Evolutionary conservation across 2,888 invertebrate genomes (phyloP).

Genomic region (Junonia oenone): DNA sequence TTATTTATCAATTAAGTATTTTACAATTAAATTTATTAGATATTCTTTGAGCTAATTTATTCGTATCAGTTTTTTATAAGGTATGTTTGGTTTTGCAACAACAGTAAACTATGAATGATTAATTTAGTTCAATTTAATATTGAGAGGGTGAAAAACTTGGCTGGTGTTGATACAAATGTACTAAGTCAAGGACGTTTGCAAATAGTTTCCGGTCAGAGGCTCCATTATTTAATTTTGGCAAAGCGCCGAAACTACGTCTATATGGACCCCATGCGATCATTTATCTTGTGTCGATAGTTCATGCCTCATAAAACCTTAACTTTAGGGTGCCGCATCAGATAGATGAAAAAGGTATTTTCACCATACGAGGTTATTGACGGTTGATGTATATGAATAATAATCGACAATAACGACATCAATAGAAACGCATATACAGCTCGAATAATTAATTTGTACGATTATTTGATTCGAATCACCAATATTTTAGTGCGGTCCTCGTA

Average conservation of each 20-base stretch:
- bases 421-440: not conserved
- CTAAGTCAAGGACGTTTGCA: conserved; percentile 31
- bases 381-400: not conserved
- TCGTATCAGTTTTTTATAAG: too few relatives aligned
- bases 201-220: conserved; percentile 34
- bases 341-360: conserved; percentile 17
- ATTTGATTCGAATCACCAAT: not conserved
- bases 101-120: too few relatives aligned
- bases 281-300: conserved; percentile 28
- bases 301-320: conserved; percentile 28
- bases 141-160: not conserved
- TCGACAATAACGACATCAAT: not conserved
- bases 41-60: too few relatives aligned
- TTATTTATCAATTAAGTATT: too few relatives aligned
- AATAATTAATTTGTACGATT: too few relatives aligned
- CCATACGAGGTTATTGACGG: conserved; percentile 4
- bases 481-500: too few relatives aligned
- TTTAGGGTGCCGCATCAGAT: conserved; percentile 16
- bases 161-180: not conserved
- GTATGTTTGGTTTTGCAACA: too few relatives aligned
- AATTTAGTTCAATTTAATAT: too few relatives aligned
- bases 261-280: conserved; percentile 20
- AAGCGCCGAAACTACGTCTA: conserved; percentile 27
- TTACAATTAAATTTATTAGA: too few relatives aligned
- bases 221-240: conserved; percentile 38